These are phyloP conservation scores for Heterochromis multidens DNA, from an alignment of 2,113 vertebrate species.

Conservation along the genomic window DNA sequence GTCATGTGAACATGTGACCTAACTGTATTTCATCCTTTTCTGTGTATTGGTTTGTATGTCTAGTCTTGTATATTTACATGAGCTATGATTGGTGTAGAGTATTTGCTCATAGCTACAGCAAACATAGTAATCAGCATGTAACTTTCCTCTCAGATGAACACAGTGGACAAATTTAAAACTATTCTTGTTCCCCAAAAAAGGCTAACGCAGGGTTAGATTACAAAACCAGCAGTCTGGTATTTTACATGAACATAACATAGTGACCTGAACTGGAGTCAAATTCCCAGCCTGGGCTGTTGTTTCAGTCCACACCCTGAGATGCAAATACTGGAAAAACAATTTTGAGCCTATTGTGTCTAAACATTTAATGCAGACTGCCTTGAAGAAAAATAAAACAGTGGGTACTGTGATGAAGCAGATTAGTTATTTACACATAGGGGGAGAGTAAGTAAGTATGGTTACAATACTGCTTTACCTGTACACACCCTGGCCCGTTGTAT, in stretches of 20 bases:
- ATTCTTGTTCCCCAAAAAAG: background rate
- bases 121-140: background rate
- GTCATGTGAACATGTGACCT: background rate
- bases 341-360: no score
- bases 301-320: background rate
- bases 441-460: background rate
- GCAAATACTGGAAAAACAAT: background rate
- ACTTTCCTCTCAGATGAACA: background rate
- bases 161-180: background rate
- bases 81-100: background rate
- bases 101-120: background rate
- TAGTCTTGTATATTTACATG: background rate
- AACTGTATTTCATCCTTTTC: background rate
- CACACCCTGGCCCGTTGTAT: background rate
- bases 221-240: background rate
- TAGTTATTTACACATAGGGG: rapidly evolving
- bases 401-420: background rate
- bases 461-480: background rate
- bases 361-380: background rate
- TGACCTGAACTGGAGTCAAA: background rate
- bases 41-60: background rate
- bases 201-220: background rate
- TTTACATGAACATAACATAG: background rate
- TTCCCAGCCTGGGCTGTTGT: background rate
- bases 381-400: background rate